Percentiles rank a stretch among this genome's conserved stretches.
phyloP scores from a whole-genome alignment of 2,888 invertebrate species.

The Halocaridina rubra region DNA sequence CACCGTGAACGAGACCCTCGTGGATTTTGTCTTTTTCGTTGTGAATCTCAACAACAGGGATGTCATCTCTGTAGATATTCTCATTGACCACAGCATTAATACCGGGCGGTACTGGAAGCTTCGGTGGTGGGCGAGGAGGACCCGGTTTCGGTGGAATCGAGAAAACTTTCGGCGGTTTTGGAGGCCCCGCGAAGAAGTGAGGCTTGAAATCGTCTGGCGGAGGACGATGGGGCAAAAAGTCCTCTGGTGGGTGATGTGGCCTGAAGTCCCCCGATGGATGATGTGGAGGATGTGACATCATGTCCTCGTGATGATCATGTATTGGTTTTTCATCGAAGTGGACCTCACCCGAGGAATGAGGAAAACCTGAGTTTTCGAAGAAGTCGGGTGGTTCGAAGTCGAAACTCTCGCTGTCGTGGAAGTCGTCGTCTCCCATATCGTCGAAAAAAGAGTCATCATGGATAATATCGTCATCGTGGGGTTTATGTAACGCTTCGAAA shows the following conservation, averaged over 20 bases:
- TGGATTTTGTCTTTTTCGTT: constrained; percentile 48
- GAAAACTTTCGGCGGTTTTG: background rate
- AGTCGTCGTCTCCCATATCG: background rate
- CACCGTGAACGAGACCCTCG: constrained; percentile 14
- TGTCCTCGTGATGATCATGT: background rate
- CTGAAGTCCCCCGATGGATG: background rate
- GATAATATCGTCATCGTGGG: background rate
- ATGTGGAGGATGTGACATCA: background rate
- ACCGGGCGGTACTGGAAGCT: background rate
- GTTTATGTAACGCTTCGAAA: background rate
- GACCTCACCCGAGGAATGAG: background rate
- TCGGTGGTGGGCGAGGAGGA: background rate
- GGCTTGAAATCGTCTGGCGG: background rate
- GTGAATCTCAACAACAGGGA: constrained; percentile 34
- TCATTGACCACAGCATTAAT: constrained; percentile 28
- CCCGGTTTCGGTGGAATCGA: background rate
- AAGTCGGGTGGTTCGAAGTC: constrained; percentile 24
- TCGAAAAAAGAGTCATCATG: background rate
- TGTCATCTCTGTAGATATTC: constrained; percentile 43
- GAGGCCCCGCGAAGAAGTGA: background rate
- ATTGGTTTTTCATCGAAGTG: background rate
- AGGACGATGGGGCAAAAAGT: background rate
- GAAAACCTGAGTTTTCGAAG: constrained; percentile 7
- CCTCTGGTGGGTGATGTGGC: background rate
- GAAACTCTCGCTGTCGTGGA: background rate